Evolutionary conservation across 2,888 invertebrate species (phyloP), one percentile per base, ranked within the genome.

Genomic region (Thereva unica): DNA sequence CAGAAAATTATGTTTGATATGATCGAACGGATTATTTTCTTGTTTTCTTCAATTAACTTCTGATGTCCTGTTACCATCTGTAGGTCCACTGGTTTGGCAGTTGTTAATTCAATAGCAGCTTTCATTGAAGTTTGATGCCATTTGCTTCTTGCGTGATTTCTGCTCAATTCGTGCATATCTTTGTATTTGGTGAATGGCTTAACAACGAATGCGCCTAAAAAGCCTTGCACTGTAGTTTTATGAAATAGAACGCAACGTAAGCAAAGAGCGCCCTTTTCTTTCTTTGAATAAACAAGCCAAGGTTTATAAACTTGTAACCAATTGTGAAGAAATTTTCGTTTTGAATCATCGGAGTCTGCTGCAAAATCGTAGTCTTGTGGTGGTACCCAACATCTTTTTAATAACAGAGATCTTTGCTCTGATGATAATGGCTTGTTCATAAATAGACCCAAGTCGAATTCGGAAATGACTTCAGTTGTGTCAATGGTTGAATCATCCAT

Each of bases 391-490:
- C 9, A n/a, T 38, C 38, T 54, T 54, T 54, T 6, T 38, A 54
- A 54, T 37, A 53, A 49, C n/a, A n/a, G n/a, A n/a, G n/a, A n/a
- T n/a, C n/a, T n/a, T n/a, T n/a, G n/a, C n/a, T n/a, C n/a, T n/a
- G n/a, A n/a, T n/a, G n/a, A n/a, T n/a, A n/a, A n/a, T n/a, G n/a
- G n/a, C n/a, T n/a, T n/a, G n/a, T n/a, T n/a, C n/a, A n/a, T n/a
- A n/a, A n/a, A n/a, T n/a, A n/a, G n/a, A n/a, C n/a, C n/a, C n/a
- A n/a, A n/a, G n/a, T n/a, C n/a, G n/a, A n/a, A n/a, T n/a, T n/a
- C n/a, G n/a, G n/a, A n/a, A n/a, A n/a, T n/a, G n/a, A n/a, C 53
- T 52, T 52, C 53, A 52, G 53, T 52, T 52, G 53, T 52, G 53
- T 52, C 53, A 52, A 52, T 52, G 53, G 53, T 52, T 52, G 53